Base-by-base conservation (phyloP, 2,888 invertebrate genomes). In the Phlogophora meticulosa region DNA sequence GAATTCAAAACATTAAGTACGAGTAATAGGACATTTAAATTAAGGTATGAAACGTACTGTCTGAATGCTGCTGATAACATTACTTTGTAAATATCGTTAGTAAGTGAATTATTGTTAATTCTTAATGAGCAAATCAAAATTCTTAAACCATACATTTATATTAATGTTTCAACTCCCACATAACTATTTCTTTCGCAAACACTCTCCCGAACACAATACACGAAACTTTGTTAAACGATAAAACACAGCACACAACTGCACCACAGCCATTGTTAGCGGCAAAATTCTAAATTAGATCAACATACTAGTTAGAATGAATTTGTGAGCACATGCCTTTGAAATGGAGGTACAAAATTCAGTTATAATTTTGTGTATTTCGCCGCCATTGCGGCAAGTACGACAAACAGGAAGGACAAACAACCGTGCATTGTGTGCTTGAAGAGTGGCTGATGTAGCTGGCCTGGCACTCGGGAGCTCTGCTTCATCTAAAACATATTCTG, bases 391-490 rank as follows among this genome's bases (percentile, higher is more conserved):
- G 66, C 65, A 73, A 78, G 85, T 85, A 84, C 69, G 73, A 87
- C 90, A 91, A 92, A 93, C 92, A 92, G 84, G 82, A 83, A 82
- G 86, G 88, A 87, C 89, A 92, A 92, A 93, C 92, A 92, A 85
- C 85, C 89, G 85, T 65, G 71, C 84, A 84, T 88, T 90, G 89
- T 91, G 88, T 85, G 80, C 80, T 72, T 67, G 78, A 90, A 88
- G 87, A 91, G 91, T 88, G 87, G 85, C 80, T 87, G 62, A 71
- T 76, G 76, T 45, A 49, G 68, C 61, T 49, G 62, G 69, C 62
- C 42, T 62, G 59, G 48, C 69, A 80, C 72, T 74, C 61, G 28
- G 43, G 34, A 40, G 58, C 64, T 52, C 65, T 45, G 63, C 77
- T 75, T 70, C 56, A 70, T 66, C 65, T 71, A 72, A 66, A 76